phyloP scores from a whole-genome alignment of 2,888 invertebrate genomes.

The Acleris literana region DNA sequence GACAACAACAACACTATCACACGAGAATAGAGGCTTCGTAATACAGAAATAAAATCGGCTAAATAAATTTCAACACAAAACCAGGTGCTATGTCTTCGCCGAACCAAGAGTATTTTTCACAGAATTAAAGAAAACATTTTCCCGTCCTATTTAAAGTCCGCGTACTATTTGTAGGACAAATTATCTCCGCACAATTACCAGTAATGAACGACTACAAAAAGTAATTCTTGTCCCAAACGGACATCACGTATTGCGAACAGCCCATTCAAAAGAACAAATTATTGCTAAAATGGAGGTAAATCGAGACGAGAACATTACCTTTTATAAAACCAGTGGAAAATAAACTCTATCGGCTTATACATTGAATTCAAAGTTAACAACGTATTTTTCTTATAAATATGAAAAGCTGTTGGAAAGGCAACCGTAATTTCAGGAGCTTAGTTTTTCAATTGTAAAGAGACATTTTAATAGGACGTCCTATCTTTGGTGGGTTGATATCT shows the following conservation, averaged over 20 bases:
- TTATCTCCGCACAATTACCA: slow-evolving; percentile 12
- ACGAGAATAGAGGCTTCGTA: too few relatives aligned
- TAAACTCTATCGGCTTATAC: neutral
- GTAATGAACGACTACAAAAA: slow-evolving; percentile 23
- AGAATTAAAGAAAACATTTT: neutral
- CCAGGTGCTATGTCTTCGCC: neutral
- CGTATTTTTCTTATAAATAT: neutral
- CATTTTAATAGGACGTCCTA: neutral
- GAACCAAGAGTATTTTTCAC: too few relatives aligned
- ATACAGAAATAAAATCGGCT: too few relatives aligned
- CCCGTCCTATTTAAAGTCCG: neutral
- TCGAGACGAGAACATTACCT: slow-evolving; percentile 1
- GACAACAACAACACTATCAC: too few relatives aligned
- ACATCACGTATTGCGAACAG: slow-evolving; percentile 21
- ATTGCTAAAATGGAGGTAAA: slow-evolving; percentile 8
- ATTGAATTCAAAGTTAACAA: neutral
- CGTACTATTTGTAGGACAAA: slow-evolving; percentile 20
- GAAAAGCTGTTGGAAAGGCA: neutral
- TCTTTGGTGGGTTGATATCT: slow-evolving; percentile 1
- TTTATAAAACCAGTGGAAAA: neutral
- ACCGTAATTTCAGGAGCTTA: neutral
- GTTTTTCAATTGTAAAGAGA: neutral
- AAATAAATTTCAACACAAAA: too few relatives aligned
- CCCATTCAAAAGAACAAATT: slow-evolving; percentile 22
- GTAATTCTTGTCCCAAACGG: slow-evolving; percentile 26